Evolutionary conservation across 23 tunicate species (phyloP).

Genomic region (Halocynthia roretzi): DNA sequence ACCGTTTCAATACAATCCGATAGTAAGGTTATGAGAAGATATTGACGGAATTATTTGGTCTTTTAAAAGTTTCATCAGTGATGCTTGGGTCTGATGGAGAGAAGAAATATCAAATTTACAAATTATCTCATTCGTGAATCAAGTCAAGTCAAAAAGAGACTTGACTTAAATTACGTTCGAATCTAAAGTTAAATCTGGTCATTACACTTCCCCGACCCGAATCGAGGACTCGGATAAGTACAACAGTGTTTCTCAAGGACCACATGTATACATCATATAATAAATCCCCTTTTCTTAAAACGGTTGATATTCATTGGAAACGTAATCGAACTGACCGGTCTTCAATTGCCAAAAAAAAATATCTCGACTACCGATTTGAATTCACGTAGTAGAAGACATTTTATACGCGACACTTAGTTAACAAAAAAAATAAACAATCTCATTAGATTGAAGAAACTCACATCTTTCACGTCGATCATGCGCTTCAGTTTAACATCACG

Average conservation of each 20-base stretch:
- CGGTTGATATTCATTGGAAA: background rate
- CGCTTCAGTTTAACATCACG: slow-evolving; percentile 66
- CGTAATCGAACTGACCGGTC: background rate
- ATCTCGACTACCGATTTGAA: too few relatives aligned
- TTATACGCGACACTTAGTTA: background rate
- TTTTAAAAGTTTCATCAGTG: slow-evolving; percentile 52
- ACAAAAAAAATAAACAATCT: background rate
- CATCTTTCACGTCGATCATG: slow-evolving; percentile 59
- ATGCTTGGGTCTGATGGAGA: slow-evolving; percentile 26
- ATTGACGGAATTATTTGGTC: slow-evolving; percentile 72
- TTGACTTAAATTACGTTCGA: too few relatives aligned
- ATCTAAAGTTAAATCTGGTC: too few relatives aligned
- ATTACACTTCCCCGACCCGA: too few relatives aligned
- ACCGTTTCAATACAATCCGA: slow-evolving; percentile 49
- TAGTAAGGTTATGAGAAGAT: slow-evolving; percentile 17
- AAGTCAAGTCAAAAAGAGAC: too few relatives aligned
- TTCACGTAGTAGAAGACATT: background rate
- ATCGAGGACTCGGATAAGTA: too few relatives aligned
- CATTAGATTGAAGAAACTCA: slow-evolving; percentile 1
- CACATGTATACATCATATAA: too few relatives aligned
- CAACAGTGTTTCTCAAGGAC: too few relatives aligned
- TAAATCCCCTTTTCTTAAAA: background rate
- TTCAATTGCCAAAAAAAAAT: background rate
- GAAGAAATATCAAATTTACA: background rate
- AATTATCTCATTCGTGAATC: too few relatives aligned